Evolutionary conservation across 2,113 vertebrate genomes (phyloP).

Genomic region (Actenoides hombroni): DNA sequence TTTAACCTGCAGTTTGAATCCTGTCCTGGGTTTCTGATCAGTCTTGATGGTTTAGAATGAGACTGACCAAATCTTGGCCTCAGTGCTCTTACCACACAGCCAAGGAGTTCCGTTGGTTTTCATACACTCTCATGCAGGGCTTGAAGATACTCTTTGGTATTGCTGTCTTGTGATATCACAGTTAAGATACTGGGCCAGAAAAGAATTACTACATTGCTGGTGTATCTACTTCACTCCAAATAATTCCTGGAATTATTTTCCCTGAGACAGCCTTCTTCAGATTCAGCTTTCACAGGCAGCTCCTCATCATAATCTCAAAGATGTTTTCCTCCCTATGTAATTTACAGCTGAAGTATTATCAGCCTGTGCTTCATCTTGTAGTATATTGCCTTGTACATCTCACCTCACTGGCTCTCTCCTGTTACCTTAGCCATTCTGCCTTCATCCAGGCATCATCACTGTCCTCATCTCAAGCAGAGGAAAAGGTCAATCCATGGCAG

Average conservation of each 20-base stretch:
- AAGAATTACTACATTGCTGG: neutral
- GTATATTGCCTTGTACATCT: neutral
- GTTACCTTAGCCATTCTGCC: neutral
- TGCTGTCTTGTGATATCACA: neutral
- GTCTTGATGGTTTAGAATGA: neutral
- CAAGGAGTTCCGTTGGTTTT: neutral
- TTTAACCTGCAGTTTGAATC: neutral
- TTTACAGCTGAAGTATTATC: neutral
- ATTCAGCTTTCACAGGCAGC: neutral
- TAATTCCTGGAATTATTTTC: neutral
- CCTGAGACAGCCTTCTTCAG: neutral
- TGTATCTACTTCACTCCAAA: neutral
- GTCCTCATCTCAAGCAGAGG: neutral
- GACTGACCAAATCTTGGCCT: neutral
- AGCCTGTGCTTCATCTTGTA: neutral
- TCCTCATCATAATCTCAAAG: neutral
- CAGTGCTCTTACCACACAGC: neutral
- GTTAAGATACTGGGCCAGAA: neutral
- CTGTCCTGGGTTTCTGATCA: neutral
- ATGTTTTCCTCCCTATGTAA: neutral
- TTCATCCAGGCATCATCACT: neutral
- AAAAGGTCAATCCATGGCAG: neutral
- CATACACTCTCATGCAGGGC: fast-evolving
- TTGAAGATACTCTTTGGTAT: neutral
- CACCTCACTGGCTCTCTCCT: neutral